Conservation (phyloP, 2,797 vertebrate genomes). For the Manis pentadactyla region DNA sequence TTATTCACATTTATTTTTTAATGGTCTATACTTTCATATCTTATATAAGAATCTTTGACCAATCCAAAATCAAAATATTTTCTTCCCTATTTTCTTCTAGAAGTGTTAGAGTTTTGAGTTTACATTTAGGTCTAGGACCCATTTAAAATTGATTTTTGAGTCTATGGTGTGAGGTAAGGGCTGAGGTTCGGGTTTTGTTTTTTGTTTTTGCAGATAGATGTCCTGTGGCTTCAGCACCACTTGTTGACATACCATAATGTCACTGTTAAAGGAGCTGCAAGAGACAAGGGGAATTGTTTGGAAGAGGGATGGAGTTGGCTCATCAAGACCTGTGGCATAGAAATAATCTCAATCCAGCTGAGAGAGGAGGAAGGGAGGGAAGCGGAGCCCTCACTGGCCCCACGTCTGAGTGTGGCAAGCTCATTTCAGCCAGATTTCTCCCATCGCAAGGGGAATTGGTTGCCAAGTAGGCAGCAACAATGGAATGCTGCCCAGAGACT, state of each 20-base stretch:
- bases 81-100: not conserved
- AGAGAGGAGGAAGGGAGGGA: not conserved
- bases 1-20: not conserved
- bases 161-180: not conserved
- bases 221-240: not conserved
- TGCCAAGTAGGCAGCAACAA: rapidly evolving
- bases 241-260: not conserved
- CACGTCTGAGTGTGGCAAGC: not conserved
- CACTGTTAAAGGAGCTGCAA: not conserved
- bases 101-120: not conserved
- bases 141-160: not conserved
- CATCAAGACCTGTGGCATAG: not conserved
- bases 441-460: rapidly evolving
- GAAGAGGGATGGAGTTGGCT: not conserved
- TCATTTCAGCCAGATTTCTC: not conserved
- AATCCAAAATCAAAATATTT: not conserved
- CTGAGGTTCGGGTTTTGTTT: not conserved
- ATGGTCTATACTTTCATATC: not conserved
- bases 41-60: not conserved
- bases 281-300: no score
- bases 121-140: not conserved
- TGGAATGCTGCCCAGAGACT: not conserved
- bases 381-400: rapidly evolving
- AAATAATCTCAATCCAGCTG: not conserved
- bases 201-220: not conserved